These are phyloP conservation scores for Stichopus horrens DNA, from an alignment of 53 echinoderm and acorn worm species.

Conservation along the genomic window DNA sequence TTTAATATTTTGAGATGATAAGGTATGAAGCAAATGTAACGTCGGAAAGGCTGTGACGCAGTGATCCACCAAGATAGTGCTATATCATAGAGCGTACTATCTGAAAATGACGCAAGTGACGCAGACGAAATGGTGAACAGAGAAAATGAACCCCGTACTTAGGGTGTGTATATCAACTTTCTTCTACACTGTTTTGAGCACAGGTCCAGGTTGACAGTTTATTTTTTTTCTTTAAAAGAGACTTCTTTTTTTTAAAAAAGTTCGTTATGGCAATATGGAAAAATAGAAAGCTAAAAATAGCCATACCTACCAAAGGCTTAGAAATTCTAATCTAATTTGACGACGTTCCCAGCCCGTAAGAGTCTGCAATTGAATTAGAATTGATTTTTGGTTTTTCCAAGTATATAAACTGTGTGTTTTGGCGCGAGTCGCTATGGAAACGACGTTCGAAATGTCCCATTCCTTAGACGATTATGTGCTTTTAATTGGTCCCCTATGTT, in stretches of 20 bases:
- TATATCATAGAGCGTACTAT: too few species aligned
- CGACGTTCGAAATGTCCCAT: not conserved
- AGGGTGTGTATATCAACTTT: too few species aligned
- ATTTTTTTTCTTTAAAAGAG: too few species aligned
- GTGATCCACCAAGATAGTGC: too few species aligned
- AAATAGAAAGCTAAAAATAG: conserved; percentile 28
- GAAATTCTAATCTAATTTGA: conserved; percentile 20
- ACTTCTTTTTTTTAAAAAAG: not conserved
- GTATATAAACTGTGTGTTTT: conserved; percentile 10
- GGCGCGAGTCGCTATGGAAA: conserved; percentile 7
- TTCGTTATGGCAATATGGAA: not conserved
- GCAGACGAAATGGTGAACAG: too few species aligned
- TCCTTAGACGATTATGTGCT: not conserved
- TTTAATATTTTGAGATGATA: too few species aligned
- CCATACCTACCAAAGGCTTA: not conserved
- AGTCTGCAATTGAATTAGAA: conserved; percentile 13
- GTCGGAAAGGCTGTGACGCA: too few species aligned
- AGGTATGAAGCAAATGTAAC: too few species aligned
- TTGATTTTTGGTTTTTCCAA: conserved; percentile 7
- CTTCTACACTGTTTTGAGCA: too few species aligned
- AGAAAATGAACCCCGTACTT: too few species aligned
- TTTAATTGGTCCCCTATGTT: conserved; percentile 1
- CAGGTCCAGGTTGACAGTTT: too few species aligned
- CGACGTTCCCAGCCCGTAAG: conserved; percentile 36
- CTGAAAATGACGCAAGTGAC: too few species aligned